A percentile compares a stretch with the other conserved stretches of the same genome.
phyloP scores from a whole-genome alignment of 2,113 vertebrate genomes.

The Eulacestoma nigropectus region DNA sequence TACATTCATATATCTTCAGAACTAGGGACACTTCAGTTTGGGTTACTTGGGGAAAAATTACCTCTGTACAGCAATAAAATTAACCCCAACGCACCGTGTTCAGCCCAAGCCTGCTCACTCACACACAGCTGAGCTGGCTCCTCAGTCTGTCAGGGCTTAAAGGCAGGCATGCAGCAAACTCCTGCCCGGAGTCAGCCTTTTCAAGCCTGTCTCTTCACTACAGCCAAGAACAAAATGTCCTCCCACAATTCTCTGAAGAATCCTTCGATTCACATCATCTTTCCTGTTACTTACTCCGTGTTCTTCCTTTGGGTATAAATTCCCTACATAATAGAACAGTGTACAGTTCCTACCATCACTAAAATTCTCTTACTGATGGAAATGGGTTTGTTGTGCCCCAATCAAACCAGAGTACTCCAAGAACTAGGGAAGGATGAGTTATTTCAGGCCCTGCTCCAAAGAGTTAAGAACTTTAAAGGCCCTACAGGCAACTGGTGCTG shows the following conservation, averaged over 20 bases:
- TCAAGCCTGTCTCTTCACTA: not conserved
- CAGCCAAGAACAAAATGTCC: not conserved
- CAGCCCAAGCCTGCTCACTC: not conserved
- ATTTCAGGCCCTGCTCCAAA: not conserved
- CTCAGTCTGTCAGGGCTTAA: not conserved
- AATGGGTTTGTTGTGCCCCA: not conserved
- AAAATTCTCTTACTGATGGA: not conserved
- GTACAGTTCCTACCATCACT: not conserved
- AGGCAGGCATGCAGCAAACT: not conserved
- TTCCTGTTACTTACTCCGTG: not conserved
- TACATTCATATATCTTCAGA: not conserved
- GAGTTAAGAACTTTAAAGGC: not conserved
- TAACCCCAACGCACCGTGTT: not conserved
- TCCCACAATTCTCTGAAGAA: not conserved
- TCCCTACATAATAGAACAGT: fast-evolving
- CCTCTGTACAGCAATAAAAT: not conserved
- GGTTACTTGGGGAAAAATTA: not conserved
- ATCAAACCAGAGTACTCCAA: not conserved
- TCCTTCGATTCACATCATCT: not conserved
- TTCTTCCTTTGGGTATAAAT: not conserved
- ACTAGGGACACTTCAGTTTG: not conserved
- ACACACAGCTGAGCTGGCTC: not conserved
- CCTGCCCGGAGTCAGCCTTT: not conserved
- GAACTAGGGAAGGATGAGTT: not conserved
- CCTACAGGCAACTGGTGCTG: not conserved